Conservation (phyloP, 2,888 invertebrate genomes). For the Nysson spinosus region DNA sequence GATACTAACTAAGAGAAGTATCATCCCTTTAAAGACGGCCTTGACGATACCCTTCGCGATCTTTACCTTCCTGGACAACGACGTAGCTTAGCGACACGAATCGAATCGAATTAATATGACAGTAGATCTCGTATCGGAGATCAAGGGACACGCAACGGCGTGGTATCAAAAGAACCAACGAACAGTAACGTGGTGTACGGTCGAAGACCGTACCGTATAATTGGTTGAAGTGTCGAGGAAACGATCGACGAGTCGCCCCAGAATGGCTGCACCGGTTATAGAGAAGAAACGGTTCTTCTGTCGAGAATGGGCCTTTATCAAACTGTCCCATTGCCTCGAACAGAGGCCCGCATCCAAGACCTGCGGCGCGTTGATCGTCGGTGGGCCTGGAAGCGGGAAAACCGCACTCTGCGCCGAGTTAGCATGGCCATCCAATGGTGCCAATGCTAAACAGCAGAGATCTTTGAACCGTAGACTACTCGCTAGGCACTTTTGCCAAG, state of each 20-base stretch:
- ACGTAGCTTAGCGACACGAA: too few relatives aligned
- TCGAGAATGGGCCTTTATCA: constrained; percentile 97
- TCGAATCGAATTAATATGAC: constrained; percentile 23
- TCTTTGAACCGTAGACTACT: constrained; percentile 88
- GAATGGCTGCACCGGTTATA: constrained; percentile 76
- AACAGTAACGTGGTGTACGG: neutral
- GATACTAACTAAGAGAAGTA: too few relatives aligned
- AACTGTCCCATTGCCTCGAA: constrained; percentile 93
- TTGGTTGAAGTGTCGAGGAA: constrained; percentile 1
- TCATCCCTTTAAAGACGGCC: too few relatives aligned
- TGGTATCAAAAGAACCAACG: constrained; percentile 19
- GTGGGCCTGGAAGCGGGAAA: constrained; percentile 96
- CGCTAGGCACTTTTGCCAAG: constrained; percentile 93
- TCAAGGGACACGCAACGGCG: neutral
- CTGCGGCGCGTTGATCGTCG: constrained; percentile 92
- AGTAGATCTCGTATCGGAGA: neutral
- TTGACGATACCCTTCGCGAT: too few relatives aligned
- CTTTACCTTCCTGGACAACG: too few relatives aligned
- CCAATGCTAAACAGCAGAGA: constrained; percentile 84
- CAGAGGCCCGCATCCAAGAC: constrained; percentile 91
- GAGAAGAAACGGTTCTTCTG: constrained; percentile 90
- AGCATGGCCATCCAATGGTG: constrained; percentile 84
- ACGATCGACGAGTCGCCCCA: too few relatives aligned
- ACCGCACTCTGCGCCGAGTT: constrained; percentile 92
- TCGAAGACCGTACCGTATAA: neutral